phyloP scores from a whole-genome alignment of 2,113 vertebrate species.

The Osmerus mordax region DNA sequence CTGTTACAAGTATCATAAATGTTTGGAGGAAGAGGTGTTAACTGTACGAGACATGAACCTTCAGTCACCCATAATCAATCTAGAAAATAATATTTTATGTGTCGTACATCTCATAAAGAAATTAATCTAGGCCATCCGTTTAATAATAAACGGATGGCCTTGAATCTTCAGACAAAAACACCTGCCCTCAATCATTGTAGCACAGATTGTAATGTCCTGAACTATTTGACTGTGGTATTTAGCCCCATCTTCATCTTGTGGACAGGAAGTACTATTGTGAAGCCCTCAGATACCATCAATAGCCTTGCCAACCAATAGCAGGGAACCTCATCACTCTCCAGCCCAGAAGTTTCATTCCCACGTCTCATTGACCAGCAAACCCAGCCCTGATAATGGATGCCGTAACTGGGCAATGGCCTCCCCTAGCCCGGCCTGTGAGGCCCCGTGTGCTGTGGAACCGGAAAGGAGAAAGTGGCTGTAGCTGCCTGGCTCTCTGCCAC shows the following conservation, averaged over 20 bases:
- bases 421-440: slow-evolving; percentile 13
- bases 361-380: not conserved
- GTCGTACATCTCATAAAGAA: not conserved
- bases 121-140: not conserved
- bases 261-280: not conserved
- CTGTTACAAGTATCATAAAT: not conserved
- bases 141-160: not conserved
- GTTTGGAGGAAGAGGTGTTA: not conserved
- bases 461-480: not conserved
- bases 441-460: slow-evolving; percentile 20
- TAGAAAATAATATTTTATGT: no score
- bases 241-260: not conserved
- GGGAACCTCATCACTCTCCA: slow-evolving; percentile 11
- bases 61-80: no score
- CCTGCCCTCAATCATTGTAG: no score
- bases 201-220: not conserved
- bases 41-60: not conserved
- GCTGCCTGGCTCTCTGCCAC: not conserved
- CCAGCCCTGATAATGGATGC: slow-evolving; percentile 2
- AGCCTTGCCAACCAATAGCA: slow-evolving; percentile 4
- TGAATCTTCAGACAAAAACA: no score
- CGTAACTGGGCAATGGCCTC: slow-evolving; percentile 27
- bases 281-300: not conserved
- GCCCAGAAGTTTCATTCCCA: not conserved
- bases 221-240: not conserved